Base-by-base conservation (phyloP, 2,797 vertebrate species). In the Lacerta agilis region DNA sequence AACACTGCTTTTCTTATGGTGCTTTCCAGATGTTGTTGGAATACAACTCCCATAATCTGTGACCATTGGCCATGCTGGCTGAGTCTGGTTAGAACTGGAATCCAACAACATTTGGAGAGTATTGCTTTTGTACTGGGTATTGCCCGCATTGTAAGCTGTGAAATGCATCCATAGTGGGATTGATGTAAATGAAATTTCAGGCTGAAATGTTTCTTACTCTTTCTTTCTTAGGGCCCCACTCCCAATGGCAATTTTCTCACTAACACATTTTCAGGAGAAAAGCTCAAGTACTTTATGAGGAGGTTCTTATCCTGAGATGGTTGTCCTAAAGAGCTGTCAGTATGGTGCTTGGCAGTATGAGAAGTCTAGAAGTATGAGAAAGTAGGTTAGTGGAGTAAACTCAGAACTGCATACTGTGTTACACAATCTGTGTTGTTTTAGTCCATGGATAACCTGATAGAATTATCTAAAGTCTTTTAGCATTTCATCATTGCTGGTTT, bases 311-410 rank as follows among this genome's bases (percentile, higher is more conserved):
- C 23, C 25, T 82, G 27, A 43, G 38, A 43, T 82, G 36, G 2
- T 82, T 43, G 33, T 82, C 58, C 64, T 64, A 43, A 43, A 82
- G 13, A 27, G 2, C 38, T 75, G 73, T 29, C 4, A 66, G 20
- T 41, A 41, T 41, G 61, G 61, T 27, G 17, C 27, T n/a, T 0
- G 3, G 3, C 58, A 80, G n/a, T 0, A 0, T 0, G 4, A 8
- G 29, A n/a, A 0, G 3, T 29, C 90, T 1, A 36, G 72, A 69
- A 77, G 2, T 2, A 1, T 0, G 0, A 25, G 38, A 27, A 29
- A 0, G 20, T 67, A 81, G 38, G 64, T 45, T 82, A 23, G 71
- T 43, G 18, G 29, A 2, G 18, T 8, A 0, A 0, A 55, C 43
- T 4, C 0, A 29, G 17, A 0, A 0, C 20, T 90, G 71, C 38